Evolutionary conservation across 1,140 invertebrate genomes (phyloP).

Genomic region (Macrobrachium rosenbergii): DNA sequence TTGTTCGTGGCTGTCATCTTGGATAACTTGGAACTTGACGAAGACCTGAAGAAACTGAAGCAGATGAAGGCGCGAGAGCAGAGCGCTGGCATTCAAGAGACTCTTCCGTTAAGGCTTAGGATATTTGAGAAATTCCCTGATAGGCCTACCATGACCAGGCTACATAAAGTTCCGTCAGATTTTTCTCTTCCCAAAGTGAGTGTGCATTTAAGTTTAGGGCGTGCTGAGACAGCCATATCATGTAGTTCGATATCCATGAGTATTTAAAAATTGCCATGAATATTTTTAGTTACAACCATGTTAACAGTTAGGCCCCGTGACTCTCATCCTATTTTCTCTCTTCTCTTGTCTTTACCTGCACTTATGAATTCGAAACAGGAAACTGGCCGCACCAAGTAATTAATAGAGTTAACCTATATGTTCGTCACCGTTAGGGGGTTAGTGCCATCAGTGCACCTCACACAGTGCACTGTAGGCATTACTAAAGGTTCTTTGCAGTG

Average conservation of each 20-base stretch:
- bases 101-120: slow-evolving; percentile 91
- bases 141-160: slow-evolving; percentile 96
- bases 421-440: no score
- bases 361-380: not conserved
- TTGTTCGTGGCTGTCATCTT: slow-evolving; percentile 99
- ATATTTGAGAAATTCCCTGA: slow-evolving; percentile 99
- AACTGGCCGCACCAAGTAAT: not conserved
- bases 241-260: no score
- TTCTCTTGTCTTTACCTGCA: not conserved
- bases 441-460: no score
- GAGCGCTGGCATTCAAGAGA: slow-evolving; percentile 95
- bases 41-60: slow-evolving; percentile 99
- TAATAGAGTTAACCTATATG: slow-evolving; percentile 28
- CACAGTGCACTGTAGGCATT: no score
- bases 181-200: slow-evolving; percentile 93
- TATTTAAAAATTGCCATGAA: no score
- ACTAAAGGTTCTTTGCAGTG: no score
- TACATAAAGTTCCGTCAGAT: slow-evolving; percentile 95
- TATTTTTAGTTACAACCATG: no score
- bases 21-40: slow-evolving; percentile 98
- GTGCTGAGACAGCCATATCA: no score
- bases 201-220: slow-evolving; percentile 8
- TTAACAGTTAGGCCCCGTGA: no score
- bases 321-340: no score
- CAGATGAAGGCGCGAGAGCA: slow-evolving; percentile 97